Conservation (phyloP, 2,797 vertebrate genomes). For the Catharus ustulatus region DNA sequence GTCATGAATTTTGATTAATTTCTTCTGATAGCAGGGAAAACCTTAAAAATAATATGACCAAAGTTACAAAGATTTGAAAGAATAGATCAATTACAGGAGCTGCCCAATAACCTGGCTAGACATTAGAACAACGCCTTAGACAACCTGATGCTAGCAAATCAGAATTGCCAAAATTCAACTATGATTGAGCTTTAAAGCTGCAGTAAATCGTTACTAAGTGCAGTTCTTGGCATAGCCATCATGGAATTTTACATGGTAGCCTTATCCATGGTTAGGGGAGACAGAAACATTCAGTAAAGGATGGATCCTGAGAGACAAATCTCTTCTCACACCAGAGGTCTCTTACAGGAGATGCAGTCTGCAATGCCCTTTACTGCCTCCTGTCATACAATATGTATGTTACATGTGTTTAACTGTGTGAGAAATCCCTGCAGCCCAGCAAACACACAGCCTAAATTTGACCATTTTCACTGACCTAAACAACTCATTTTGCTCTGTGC, state of each 20-base stretch:
- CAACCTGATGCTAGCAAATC: not conserved
- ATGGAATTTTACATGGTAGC: accelerated
- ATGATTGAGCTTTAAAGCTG: not conserved
- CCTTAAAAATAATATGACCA: not conserved
- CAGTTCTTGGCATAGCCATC: not conserved
- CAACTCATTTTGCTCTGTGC: not conserved
- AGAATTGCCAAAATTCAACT: not conserved
- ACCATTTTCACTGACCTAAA: not conserved
- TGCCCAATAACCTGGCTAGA: not conserved
- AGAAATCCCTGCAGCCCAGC: not conserved
- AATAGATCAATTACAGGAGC: not conserved
- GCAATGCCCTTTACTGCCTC: not conserved
- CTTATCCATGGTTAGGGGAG: accelerated
- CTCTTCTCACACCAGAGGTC: not conserved
- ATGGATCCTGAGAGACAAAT: not conserved
- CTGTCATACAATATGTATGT: not conserved
- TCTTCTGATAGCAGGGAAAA: not conserved
- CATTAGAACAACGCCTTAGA: not conserved
- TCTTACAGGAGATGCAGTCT: not conserved
- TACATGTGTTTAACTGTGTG: not conserved
- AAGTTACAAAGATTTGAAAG: not conserved
- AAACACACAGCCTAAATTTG: not conserved
- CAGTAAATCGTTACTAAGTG: too few species aligned
- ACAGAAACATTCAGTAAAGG: not conserved
- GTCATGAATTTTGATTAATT: not conserved